Evolutionary conservation across 2,888 invertebrate genomes (phyloP).

Genomic region (Quadroppia sp.): DNA sequence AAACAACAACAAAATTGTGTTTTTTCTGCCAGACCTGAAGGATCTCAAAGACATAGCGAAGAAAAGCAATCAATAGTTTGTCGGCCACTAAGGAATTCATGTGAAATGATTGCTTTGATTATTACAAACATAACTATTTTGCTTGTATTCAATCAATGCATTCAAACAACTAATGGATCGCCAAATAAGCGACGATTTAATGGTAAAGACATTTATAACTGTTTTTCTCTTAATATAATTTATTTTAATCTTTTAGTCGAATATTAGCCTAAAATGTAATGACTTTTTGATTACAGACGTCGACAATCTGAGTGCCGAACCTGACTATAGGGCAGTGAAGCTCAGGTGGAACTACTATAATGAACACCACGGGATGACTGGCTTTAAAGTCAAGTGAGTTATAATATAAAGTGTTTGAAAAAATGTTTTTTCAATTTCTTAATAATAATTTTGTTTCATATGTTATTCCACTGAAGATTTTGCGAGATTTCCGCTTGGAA

Average conservation of each 20-base stretch:
- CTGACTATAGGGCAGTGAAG: conserved; percentile 64
- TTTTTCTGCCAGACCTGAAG: neutral
- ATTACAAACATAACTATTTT: conserved; percentile 6
- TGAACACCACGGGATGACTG: conserved; percentile 15
- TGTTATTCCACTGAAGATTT: conserved; percentile 32
- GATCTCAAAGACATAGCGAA: neutral
- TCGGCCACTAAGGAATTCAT: neutral
- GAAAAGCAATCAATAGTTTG: conserved; percentile 4
- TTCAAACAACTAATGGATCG: neutral
- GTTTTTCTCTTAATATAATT: neutral
- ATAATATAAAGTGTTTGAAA: neutral
- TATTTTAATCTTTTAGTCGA: neutral
- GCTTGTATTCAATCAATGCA: conserved; percentile 7
- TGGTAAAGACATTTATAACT: conserved; percentile 4
- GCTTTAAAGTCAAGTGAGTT: conserved; percentile 42
- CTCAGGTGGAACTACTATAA: conserved; percentile 61
- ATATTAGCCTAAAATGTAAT: conserved; percentile 9
- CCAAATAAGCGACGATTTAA: conserved; percentile 24
- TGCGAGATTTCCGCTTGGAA: conserved; percentile 44
- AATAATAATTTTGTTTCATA: neutral
- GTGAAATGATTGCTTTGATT: conserved; percentile 28
- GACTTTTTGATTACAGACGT: conserved; percentile 55
- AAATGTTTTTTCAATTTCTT: too few relatives aligned
- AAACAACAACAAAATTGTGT: neutral
- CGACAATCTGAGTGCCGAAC: conserved; percentile 62